Conservation (phyloP, 2,888 invertebrate genomes). For the Mechanitis messenoides region DNA sequence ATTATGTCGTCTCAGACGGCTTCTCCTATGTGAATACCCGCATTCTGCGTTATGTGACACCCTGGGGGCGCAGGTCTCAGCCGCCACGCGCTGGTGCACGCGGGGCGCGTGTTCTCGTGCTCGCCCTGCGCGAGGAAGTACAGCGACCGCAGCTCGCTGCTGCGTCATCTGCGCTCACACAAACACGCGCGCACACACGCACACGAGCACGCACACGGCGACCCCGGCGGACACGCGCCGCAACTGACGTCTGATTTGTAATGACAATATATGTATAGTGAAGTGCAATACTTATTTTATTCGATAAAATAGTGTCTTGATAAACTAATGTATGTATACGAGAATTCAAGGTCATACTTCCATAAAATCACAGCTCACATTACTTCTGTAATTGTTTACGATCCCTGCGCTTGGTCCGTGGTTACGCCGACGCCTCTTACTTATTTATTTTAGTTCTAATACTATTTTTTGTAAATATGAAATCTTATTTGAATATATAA, state of each 20-base stretch:
- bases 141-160: constrained; percentile 83
- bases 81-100: constrained; percentile 80
- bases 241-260: neutral
- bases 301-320: neutral
- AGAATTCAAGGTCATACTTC: too few species aligned
- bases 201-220: constrained; percentile 28
- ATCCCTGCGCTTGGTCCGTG: too few species aligned
- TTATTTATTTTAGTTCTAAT: too few species aligned
- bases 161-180: constrained; percentile 72
- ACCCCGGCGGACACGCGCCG: constrained; percentile 10
- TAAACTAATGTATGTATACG: too few species aligned
- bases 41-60: neutral
- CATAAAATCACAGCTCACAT: too few species aligned
- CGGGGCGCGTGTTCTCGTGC: constrained; percentile 80
- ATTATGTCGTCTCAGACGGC: too few species aligned
- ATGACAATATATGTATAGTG: neutral
- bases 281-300: neutral
- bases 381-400: too few species aligned
- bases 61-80: constrained; percentile 75
- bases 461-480: too few species aligned
- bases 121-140: constrained; percentile 80
- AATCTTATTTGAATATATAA: too few species aligned
- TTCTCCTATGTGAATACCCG: too few species aligned
- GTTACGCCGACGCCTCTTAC: too few species aligned
- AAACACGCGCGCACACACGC: constrained; percentile 30